Conservation (phyloP, 2,888 invertebrate species). For the Platynereis dumerilii region DNA sequence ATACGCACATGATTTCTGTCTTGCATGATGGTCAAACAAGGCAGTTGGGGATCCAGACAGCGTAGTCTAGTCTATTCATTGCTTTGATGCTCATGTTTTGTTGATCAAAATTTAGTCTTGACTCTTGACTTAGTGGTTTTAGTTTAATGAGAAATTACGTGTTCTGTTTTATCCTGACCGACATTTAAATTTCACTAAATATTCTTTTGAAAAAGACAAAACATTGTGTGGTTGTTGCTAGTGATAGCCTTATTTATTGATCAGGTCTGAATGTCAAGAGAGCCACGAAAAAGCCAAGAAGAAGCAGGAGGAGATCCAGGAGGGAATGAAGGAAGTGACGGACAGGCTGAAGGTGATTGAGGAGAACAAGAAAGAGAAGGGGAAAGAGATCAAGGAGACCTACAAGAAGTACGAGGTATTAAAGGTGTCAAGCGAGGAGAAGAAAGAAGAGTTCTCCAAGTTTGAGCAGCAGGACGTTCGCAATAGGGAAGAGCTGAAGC, state of each 20-base stretch:
- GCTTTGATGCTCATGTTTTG: no score
- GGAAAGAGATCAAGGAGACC: slow-evolving; percentile 62
- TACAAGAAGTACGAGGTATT: slow-evolving; percentile 55
- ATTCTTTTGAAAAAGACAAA: no score
- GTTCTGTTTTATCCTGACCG: no score
- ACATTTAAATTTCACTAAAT: no score
- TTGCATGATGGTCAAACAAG: no score
- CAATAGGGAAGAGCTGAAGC: slow-evolving; percentile 62
- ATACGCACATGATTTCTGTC: neutral
- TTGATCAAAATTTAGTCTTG: no score
- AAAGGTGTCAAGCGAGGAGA: slow-evolving; percentile 66
- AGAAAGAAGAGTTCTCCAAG: slow-evolving; percentile 70
- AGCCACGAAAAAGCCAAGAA: slow-evolving; percentile 51
- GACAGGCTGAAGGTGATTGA: slow-evolving; percentile 65
- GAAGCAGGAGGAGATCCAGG: slow-evolving; percentile 49
- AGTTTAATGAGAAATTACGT: no score
- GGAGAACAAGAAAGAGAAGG: slow-evolving; percentile 71
- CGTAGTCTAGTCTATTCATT: no score
- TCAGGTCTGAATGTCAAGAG: slow-evolving; percentile 46
- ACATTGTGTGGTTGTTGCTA: no score
- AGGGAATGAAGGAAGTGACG: slow-evolving; percentile 70
- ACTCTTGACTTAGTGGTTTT: no score
- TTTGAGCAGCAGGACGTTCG: slow-evolving; percentile 73
- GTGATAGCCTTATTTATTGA: no score
- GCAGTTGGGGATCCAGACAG: no score